Evolutionary conservation across 23 tunicate species (phyloP), one percentile per base, ranked within the genome.

Genomic region (Diplosoma virens): DNA sequence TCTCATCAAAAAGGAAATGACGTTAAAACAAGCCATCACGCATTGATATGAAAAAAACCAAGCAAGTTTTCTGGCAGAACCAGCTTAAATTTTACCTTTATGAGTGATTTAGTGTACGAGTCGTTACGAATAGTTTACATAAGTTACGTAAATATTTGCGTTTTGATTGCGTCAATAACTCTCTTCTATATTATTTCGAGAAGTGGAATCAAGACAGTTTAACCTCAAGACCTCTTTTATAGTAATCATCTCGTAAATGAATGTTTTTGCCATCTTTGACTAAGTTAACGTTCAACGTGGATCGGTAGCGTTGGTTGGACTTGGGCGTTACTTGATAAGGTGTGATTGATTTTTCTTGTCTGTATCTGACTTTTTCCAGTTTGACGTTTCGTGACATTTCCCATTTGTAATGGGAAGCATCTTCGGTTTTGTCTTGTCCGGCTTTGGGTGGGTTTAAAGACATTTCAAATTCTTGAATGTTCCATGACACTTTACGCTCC

Each of bases 381-480:
- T 65, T 65, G 29, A 47, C 28, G 3, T 65, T 74, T 14, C 73
- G 30, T 29, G 83, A 60, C 29, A 78, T 28, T 25, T 37, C 83
- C 18, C 83, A 63, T 18, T 66, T 65, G 74, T 65, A 64, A 45
- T 78, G 48, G 45, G 83, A 24, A 2, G 56, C 83, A 24, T 78
- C 83, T 3, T 78, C 83, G 6, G 71, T 30, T 1, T 55, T 31
- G 41, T 78, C 71, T 0, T 7, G 3, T 26, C 83, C 83, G 1
- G 83, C 74, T 29, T 41, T 78, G 16, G 83, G 46, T 41, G 83
- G 83, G 14, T 65, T 46, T 1, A 78, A 46, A 3, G 73, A 45
- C 50, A 78, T 58, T 14, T 78, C 74, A 31, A 78, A 60, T 65
- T 78, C 83, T 47, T 78, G 83, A 11, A 78, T 35, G 26, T 78